These are phyloP conservation scores for Echinometra lucunter DNA, from an alignment of 53 echinoderm and acorn worm genomes.

Conservation along the genomic window DNA sequence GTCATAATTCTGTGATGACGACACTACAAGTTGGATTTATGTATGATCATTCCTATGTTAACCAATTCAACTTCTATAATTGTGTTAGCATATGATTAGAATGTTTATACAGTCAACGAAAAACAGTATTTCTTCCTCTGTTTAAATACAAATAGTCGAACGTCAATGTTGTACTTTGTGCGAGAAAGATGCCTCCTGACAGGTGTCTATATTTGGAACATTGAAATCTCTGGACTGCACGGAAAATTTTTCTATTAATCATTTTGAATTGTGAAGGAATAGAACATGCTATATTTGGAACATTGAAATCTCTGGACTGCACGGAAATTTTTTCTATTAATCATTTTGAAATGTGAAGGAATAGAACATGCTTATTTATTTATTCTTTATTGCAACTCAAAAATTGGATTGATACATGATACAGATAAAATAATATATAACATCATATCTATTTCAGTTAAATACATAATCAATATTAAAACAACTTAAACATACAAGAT, in stretches of 20 bases:
- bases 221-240: background rate
- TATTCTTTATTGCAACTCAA: too few species aligned
- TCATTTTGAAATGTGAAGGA: background rate
- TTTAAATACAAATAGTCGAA: background rate
- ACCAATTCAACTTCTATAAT: background rate
- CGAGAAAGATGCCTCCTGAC: background rate
- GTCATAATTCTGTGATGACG: background rate
- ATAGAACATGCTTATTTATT: background rate
- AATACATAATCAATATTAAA: too few species aligned
- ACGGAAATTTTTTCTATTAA: background rate
- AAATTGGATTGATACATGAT: too few species aligned
- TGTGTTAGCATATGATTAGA: background rate
- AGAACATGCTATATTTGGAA: background rate
- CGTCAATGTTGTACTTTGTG: background rate
- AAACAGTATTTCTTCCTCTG: background rate
- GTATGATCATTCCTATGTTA: background rate
- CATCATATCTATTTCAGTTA: too few species aligned
- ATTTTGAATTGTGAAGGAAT: background rate
- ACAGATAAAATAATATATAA: too few species aligned
- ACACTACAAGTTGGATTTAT: background rate
- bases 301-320: background rate
- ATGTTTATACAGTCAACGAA: background rate
- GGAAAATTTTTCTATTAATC: background rate
- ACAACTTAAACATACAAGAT: too few species aligned
- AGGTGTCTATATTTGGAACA: background rate